Evolutionary conservation across 2,113 vertebrate species (phyloP), one percentile per base, ranked within the genome.

Genomic region (Elachura formosa): DNA sequence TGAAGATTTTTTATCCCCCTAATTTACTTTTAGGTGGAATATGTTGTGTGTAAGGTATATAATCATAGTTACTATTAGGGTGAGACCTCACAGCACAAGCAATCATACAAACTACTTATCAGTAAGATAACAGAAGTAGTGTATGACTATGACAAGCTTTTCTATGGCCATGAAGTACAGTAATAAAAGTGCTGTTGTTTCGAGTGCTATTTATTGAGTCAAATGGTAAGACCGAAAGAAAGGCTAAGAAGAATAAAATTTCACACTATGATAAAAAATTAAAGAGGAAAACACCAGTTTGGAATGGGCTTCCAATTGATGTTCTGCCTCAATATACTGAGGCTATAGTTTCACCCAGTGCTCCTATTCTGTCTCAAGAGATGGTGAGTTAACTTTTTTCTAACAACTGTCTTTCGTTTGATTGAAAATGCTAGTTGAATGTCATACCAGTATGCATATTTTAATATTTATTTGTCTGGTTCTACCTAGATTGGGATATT

Each of bases 281-380:
- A 31, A 43, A 51, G 33, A 51, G 10, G 36, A 51, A 20, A 36
- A 14, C 8, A 0, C 51, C 14, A 66, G n/a, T 67, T 69, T 64
- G 46, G 33, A 64, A 68, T 3, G 4, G 33, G 29, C 34, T 81
- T 59, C 34, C 13, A 26, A 28, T 56, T 72, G 56, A 33, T 68
- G 29, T 72, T 80, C 52, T 62, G 6, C 5, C 34, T 75, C 28
- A 87, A 18, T 1, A 3, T 7, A 28, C 17, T 10, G 12, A 16
- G 11, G 12, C 11, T 78, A 36, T 6, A 1, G 79, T 59, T 68
- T 64, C 25, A 29, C 52, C 34, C 46, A 61, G 25, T 16, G 25
- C 33, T 85, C 48, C n/a, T 9, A 12, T 28, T 63, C 56, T 46
- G 36, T 75, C 31, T 36, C 31, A 68, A 0, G 0, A 48, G 3